Evolutionary conservation across 2,797 vertebrate species (phyloP), one percentile per base, ranked within the genome.

Genomic region (Sternarchorhynchus goeldii): DNA sequence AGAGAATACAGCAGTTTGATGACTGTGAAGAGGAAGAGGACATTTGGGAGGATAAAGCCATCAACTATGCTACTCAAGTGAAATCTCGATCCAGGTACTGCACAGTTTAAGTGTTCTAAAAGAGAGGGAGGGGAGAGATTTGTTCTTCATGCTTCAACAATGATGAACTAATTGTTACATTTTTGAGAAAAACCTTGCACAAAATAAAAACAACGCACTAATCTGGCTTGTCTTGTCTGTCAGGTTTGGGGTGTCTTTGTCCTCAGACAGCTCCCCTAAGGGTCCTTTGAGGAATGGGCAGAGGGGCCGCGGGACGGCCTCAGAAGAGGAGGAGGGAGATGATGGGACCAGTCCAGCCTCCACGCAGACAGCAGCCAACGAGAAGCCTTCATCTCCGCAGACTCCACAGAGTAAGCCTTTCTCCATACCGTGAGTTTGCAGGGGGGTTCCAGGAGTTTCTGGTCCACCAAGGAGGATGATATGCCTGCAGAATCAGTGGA

Each of bases 21-120:
- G 97, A 99, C 21, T 93, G 92, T 0, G 96, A 95, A 29, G 96
- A 97, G 64, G 97, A 98, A 0, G 96, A 98, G 32, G 97, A 99
- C 77, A 97, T 99, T 78, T 99, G 97, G 97, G 96, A 99, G 56
- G 96, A 96, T 56, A 96, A 95, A 84, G 95, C 96, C 87, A 94
- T 94, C 45, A 96, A 91, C 91, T 95, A 95, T 88, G 90, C 95
- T 76, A 90, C 94, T 79, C 95, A 96, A 88, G 94, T 93, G 45
- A 95, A 94, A 84, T 94, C 95, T 79, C 94, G 97, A 90, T 95
- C 95, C 89, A 92, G 97, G 97, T 98, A 87, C 25, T n/a, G 1
- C 45, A 14, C 2, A 50, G 14, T 36, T 36, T 36, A 36, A 4
- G 34, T 36, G 6, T 36, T 36, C 3, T 4, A 36, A 36, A 36